Evolutionary conservation across 2,113 vertebrate species (phyloP).

Genomic region (Glaucidium brasilianum): DNA sequence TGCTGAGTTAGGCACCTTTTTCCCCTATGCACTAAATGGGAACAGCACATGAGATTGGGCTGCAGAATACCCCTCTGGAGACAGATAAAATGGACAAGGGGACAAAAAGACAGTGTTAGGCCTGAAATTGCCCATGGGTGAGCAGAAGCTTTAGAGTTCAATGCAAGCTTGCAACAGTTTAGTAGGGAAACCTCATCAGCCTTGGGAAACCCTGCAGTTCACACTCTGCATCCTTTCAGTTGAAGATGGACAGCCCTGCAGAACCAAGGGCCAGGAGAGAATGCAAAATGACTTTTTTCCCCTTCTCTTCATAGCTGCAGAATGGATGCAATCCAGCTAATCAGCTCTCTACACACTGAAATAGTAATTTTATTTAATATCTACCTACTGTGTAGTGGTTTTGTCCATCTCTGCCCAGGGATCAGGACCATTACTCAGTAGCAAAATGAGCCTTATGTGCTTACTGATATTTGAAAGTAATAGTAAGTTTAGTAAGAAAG

Average conservation of each 20-base stretch:
- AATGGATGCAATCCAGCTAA: not conserved
- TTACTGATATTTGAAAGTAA: not conserved
- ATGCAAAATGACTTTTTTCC: not conserved
- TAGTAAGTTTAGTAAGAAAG: too few relatives aligned
- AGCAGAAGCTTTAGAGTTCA: not conserved
- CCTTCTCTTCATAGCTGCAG: not conserved
- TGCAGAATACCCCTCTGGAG: not conserved
- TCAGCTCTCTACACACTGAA: not conserved
- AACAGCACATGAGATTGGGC: not conserved
- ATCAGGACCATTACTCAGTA: not conserved
- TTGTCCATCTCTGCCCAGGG: not conserved
- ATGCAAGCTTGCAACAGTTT: not conserved
- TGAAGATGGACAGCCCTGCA: not conserved
- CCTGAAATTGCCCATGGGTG: not conserved
- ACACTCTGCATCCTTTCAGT: not conserved
- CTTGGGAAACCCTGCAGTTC: not conserved
- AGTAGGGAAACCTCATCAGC: not conserved
- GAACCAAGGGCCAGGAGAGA: not conserved
- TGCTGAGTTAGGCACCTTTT: not conserved
- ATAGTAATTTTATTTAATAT: not conserved
- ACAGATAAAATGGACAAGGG: not conserved
- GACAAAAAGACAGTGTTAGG: not conserved
- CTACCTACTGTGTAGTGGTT: not conserved
- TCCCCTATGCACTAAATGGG: not conserved
- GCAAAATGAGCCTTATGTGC: fast-evolving